Evolutionary conservation across 2,888 invertebrate genomes (phyloP).

Genomic region (Spicauda simplicius): DNA sequence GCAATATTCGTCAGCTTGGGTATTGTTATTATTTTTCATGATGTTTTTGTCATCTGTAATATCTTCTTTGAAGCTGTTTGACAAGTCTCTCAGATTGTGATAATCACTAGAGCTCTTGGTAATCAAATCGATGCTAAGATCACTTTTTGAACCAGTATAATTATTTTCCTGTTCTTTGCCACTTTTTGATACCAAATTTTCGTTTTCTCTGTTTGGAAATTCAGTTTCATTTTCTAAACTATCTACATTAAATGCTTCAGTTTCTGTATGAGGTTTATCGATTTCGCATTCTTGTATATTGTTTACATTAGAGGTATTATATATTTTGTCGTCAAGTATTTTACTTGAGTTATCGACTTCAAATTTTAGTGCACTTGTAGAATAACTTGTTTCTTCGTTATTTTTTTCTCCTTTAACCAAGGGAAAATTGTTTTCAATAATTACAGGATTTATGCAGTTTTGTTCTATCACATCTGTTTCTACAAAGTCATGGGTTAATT

Average conservation of each 20-base stretch:
- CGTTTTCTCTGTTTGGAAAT: not conserved
- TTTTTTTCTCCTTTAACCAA: not conserved
- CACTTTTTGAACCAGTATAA: not conserved
- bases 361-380: not conserved
- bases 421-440: not conserved
- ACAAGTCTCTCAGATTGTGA: not conserved
- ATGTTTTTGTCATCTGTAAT: not conserved
- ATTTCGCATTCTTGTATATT: not conserved
- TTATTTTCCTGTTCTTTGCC: not conserved
- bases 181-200: not conserved
- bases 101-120: not conserved
- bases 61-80: not conserved
- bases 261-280: not conserved
- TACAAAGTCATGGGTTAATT: not conserved
- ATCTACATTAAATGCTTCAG: no score
- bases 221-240: no score
- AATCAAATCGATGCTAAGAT: not conserved
- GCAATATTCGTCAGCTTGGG: not conserved
- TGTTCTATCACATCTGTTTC: not conserved
- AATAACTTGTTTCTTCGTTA: not conserved
- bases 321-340: not conserved
- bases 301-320: not conserved
- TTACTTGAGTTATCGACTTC: not conserved
- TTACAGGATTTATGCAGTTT: not conserved
- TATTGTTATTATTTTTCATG: not conserved